Percentiles rank a stretch among this genome's conserved stretches.
Evolutionary conservation across 2,888 invertebrate genomes (phyloP).

Genomic region (Epirrhoe alternata): DNA sequence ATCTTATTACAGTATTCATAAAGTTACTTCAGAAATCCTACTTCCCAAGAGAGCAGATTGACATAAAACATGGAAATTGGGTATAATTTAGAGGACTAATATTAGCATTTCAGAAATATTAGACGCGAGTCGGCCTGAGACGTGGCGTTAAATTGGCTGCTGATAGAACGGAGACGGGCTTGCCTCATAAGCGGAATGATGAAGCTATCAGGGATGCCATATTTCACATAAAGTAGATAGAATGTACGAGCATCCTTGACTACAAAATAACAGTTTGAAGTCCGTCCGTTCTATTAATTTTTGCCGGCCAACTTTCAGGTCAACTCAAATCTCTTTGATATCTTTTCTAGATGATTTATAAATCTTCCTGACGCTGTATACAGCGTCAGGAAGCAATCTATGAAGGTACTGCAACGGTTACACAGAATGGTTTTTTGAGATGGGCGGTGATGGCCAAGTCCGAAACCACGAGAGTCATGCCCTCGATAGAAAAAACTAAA

Average conservation of each 20-base stretch:
- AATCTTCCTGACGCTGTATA: no score
- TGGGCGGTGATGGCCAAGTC: no score
- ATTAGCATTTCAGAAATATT: conserved; percentile 59
- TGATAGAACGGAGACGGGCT: conserved; percentile 50
- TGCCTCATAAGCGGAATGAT: conserved; percentile 41
- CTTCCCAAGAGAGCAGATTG: conserved; percentile 20
- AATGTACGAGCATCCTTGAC: neutral
- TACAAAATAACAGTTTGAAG: no score
- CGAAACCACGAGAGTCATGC: no score
- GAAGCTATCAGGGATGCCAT: conserved; percentile 30
- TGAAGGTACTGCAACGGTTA: no score
- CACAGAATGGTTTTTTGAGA: no score
- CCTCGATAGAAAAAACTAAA: no score
- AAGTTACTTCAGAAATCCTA: conserved; percentile 13
- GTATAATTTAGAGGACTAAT: conserved; percentile 38
- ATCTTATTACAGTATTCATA: conserved; percentile 9
- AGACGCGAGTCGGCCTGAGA: conserved; percentile 62
- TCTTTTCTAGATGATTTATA: no score
- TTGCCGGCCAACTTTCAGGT: no score
- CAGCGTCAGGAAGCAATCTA: no score
- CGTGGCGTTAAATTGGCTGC: conserved; percentile 79
- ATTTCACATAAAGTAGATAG: conserved; percentile 25
- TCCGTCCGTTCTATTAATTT: no score
- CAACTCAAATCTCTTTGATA: no score
- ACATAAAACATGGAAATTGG: conserved; percentile 27